A percentile compares a stretch with the other conserved stretches of the same genome.
These are phyloP conservation scores for Phorcus lineatus DNA, from an alignment of 2,888 invertebrate genomes.

Conservation along the genomic window DNA sequence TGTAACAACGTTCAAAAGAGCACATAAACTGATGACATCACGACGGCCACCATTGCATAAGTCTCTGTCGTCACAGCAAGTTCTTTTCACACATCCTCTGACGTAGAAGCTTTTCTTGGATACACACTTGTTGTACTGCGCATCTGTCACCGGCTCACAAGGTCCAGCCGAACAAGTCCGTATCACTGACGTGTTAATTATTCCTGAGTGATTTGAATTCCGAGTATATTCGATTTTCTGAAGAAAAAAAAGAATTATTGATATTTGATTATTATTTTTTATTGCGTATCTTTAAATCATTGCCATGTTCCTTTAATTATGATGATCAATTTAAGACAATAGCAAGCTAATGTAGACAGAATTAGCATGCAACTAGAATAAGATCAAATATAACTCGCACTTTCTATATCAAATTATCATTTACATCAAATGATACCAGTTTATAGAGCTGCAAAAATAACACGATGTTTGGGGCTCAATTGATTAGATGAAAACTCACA, in stretches of 20 bases:
- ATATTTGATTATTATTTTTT: too few species aligned
- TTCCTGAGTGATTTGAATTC: not conserved
- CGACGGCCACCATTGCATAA: not conserved
- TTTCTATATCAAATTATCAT: too few species aligned
- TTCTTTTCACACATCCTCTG: not conserved
- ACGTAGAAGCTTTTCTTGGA: not conserved
- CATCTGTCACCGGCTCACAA: not conserved
- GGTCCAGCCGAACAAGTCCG: constrained; percentile 8
- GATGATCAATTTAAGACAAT: too few species aligned
- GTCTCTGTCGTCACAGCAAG: constrained; percentile 16
- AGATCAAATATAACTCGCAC: too few species aligned
- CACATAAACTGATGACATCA: not conserved
- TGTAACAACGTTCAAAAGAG: not conserved
- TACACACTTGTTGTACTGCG: not conserved
- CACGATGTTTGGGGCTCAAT: too few species aligned
- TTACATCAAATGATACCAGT: too few species aligned
- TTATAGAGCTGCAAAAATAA: too few species aligned
- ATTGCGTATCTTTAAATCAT: too few species aligned
- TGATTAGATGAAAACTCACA: too few species aligned
- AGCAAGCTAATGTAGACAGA: too few species aligned
- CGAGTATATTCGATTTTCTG: constrained; percentile 19
- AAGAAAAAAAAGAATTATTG: not conserved
- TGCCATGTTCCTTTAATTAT: too few species aligned
- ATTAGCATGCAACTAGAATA: too few species aligned
- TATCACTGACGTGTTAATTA: not conserved